These are phyloP conservation scores for Marmota flaviventris DNA, from an alignment of 2,113 vertebrate genomes.

Conservation along the genomic window DNA sequence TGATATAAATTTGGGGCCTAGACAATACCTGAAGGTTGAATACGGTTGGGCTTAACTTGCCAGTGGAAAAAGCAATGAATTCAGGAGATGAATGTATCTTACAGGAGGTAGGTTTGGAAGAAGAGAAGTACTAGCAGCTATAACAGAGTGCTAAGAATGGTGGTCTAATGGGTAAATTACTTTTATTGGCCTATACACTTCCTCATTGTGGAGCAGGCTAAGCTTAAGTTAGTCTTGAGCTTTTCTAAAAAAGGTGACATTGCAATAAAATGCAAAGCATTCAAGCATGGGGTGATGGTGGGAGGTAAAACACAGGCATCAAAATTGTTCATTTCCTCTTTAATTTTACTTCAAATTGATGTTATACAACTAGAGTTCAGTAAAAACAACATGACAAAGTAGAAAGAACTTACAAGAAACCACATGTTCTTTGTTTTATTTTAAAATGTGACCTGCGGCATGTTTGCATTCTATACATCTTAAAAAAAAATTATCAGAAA, in stretches of 20 bases:
- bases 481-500: background rate
- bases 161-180: background rate
- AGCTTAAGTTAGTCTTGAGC: background rate
- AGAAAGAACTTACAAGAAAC: conserved; percentile 35
- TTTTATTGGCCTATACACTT: conserved; percentile 52
- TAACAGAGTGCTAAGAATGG: conserved; percentile 9
- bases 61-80: background rate
- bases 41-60: background rate
- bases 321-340: conserved; percentile 8
- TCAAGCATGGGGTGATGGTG: background rate
- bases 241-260: background rate
- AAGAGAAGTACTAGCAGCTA: background rate
- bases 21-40: background rate
- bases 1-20: background rate
- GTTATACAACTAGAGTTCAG: background rate
- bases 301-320: background rate
- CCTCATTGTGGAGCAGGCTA: background rate
- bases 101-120: background rate
- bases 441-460: background rate
- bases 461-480: background rate
- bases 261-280: conserved; percentile 23
- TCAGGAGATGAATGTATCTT: background rate
- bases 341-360: conserved; percentile 22
- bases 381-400: conserved; percentile 32
- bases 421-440: conserved; percentile 27